Conservation (phyloP, 2,888 invertebrate genomes). For the Pseudanteris insignis region DNA sequence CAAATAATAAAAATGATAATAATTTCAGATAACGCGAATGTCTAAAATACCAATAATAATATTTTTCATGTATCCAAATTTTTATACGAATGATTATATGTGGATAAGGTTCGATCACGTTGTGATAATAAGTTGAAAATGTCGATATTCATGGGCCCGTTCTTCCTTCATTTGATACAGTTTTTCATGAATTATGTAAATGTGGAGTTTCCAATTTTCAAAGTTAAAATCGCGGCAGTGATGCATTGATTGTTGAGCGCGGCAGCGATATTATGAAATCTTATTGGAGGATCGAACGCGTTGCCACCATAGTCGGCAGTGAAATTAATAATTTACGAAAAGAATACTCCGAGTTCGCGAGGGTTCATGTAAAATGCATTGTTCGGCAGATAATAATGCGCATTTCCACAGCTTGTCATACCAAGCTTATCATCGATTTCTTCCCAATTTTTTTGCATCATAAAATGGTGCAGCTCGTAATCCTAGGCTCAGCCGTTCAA, state of each 20-base stretch:
- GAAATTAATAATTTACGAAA: conserved; percentile 33
- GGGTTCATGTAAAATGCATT: conserved; percentile 35
- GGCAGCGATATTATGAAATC: conserved; percentile 13
- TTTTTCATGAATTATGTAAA: conserved; percentile 23
- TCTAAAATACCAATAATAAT: too few relatives aligned
- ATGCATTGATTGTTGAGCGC: conserved; percentile 19
- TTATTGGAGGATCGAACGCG: conserved; percentile 10
- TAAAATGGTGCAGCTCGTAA: conserved; percentile 44
- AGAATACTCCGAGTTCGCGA: conserved; percentile 23
- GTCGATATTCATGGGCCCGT: conserved; percentile 14
- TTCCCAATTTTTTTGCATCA: conserved; percentile 40
- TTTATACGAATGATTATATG: too few relatives aligned
- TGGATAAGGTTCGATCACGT: too few relatives aligned
- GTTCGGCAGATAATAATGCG: conserved; percentile 33
- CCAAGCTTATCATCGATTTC: conserved; percentile 43
- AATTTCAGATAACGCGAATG: too few relatives aligned
- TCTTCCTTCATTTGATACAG: conserved; percentile 12
- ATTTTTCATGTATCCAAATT: too few relatives aligned
- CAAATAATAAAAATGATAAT: too few relatives aligned
- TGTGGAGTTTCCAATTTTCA: conserved; percentile 16
- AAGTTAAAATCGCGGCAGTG: conserved; percentile 15
- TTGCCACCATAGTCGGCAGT: conserved; percentile 2
- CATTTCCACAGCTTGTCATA: conserved; percentile 39
- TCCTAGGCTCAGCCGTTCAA: conserved; percentile 43
- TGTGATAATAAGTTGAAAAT: too few relatives aligned